Evolutionary conservation across 2,113 vertebrate species (phyloP), one percentile per base, ranked within the genome.

Genomic region (Leuciscus idus): DNA sequence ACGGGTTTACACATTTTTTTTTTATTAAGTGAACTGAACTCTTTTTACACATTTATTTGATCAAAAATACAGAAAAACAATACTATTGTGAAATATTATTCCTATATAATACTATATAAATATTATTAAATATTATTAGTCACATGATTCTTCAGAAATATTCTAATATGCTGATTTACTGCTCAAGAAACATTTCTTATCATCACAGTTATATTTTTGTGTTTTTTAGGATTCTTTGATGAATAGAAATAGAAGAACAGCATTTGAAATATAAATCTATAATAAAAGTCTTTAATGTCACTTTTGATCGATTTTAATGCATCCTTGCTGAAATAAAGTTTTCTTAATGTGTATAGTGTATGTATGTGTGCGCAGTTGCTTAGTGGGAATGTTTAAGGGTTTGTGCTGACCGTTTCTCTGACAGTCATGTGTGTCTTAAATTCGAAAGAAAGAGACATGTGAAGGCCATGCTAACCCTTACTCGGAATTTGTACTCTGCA

Each of bases 361-460:
- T 70, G 5, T 36, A 36, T 36, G 64, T 43, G 39, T 59, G 66
- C 4, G 8, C 21, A 73, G 26, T 84, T 84, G 21, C 36, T 79
- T 28, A 46, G 52, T 39, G 48, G 28, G 26, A 28, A 15, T 79
- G 36, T 76, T 55, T 36, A 48, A 57, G 33, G 13, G 83, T 74
- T 68, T 23, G 55, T 84, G 66, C 55, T 81, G 61, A 68, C 80
- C 6, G 1, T 84, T 87, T 84, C 48, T 86, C 61, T 75, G 68
- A 78, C 59, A 57, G 68, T 52, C 59, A 78, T 72, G 74, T 62
- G 52, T 55, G 61, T 50, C 6, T 77, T 85, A 83, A 72, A 86
- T 72, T 61, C 43, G 39, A 39, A 6, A 39, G 39, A 39, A 39
- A 39, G 39, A 39, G 39, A 39, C 39, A 39, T 39, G 6, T 7